These are phyloP conservation scores for Chamaetylas fuelleborni DNA, from an alignment of 2,113 vertebrate genomes.

Conservation along the genomic window DNA sequence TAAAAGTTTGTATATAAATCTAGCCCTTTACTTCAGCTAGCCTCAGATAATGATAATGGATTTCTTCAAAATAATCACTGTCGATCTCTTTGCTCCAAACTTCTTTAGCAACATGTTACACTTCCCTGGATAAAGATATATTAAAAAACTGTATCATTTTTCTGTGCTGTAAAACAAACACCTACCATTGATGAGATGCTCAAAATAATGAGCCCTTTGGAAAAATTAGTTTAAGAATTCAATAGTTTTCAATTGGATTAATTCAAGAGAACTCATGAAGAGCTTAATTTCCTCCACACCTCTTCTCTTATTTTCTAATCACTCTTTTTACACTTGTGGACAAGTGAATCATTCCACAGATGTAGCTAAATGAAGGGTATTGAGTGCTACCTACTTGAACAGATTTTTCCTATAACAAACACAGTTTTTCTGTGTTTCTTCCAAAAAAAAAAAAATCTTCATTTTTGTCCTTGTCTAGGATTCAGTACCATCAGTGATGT, in stretches of 20 bases:
- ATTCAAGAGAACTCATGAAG: not conserved
- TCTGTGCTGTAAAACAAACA: not conserved
- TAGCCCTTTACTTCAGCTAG: not conserved
- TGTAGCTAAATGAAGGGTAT: not conserved
- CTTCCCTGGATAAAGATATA: not conserved
- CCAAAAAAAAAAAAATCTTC: too few relatives aligned
- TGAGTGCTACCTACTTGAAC: not conserved
- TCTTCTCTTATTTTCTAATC: not conserved
- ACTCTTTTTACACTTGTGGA: not conserved
- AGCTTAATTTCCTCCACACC: not conserved
- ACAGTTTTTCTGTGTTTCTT: not conserved
- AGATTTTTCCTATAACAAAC: not conserved
- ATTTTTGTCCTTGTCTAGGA: not conserved
- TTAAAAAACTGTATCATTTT: accelerated
- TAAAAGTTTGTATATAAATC: not conserved
- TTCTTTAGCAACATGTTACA: not conserved
- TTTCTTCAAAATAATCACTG: not conserved
- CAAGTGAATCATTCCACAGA: not conserved
- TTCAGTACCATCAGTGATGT: not conserved
- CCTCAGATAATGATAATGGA: not conserved
- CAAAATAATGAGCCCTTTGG: not conserved
- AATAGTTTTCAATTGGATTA: not conserved
- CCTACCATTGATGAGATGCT: not conserved
- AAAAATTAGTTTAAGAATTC: not conserved
- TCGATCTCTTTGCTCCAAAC: not conserved